Conservation (phyloP, 2,888 invertebrate species). For the Brenthis ino region DNA sequence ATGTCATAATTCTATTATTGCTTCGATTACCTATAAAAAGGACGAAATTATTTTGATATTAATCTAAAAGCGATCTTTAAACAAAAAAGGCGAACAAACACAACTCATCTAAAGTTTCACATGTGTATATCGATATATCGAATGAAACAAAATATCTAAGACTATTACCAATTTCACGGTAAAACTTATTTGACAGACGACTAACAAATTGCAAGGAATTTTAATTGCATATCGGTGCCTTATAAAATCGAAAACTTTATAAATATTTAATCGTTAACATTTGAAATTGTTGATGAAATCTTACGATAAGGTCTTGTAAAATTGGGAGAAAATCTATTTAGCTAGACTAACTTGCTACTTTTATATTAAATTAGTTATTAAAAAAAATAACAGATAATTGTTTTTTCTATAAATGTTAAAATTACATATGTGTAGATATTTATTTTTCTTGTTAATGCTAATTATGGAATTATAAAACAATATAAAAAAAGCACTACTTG, state of each 20-base stretch:
- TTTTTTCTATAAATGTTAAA: no score
- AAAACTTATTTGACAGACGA: conserved; percentile 55
- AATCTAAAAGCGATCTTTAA: no score
- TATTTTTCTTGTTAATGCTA: no score
- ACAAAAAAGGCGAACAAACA: background rate
- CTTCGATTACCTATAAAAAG: no score
- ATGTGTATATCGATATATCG: background rate
- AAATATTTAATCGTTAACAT: conserved; percentile 11
- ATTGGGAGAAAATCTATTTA: background rate
- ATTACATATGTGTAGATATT: no score
- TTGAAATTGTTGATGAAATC: conserved; percentile 2
- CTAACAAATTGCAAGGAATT: conserved; percentile 42
- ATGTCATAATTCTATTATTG: no score
- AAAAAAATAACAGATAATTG: no score
- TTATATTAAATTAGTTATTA: no score
- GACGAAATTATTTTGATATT: no score
- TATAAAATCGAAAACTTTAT: conserved; percentile 28
- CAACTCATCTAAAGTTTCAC: background rate
- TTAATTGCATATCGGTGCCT: conserved; percentile 45
- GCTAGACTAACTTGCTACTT: no score
- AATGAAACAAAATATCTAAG: conserved; percentile 34
- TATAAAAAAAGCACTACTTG: no score
- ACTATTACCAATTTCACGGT: conserved; percentile 62
- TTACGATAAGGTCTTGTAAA: background rate
- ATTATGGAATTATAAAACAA: no score